Evolutionary conservation across 2,113 vertebrate species (phyloP), one percentile per base, ranked within the genome.

Genomic region (Aphyosemion australe): DNA sequence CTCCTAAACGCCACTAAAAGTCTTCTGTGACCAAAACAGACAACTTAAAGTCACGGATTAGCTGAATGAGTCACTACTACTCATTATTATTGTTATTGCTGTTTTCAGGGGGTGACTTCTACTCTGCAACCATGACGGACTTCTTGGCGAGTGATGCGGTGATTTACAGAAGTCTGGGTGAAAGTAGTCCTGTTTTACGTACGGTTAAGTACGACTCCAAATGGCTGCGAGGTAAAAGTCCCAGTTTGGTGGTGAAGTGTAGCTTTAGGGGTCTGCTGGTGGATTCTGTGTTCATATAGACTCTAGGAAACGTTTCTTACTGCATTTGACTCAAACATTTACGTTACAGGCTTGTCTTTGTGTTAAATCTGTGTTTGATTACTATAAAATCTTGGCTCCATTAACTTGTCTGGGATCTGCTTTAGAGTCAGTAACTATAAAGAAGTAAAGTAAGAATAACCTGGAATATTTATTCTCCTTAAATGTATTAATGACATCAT

Each of bases 131-230:
- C 0, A 94, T 96, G 72, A 95, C 96, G 0, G 96, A 98, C 65
- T 98, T 97, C 92, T 87, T 96, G 86, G 96, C 95, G 1, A 97
- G 96, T 2, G 96, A 98, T 0, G 93, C 96, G 0, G 94, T 97
- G 3, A 95, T 98, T 66, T 98, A 98, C 77, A 89, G 96, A 59
- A 98, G 96, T 76, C 89, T 96, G 5, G 95, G 96, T 26, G 91
- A 93, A 49, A 94, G 85, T 70, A 93, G 79, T 5, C 92, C 95
- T 0, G 93, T 95, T 0, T 91, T 97, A 31, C 93, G 96, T 21
- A 97, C 94, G 0, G 92, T 97, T 78, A 96, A 97, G 86, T 97
- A 97, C 4, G 96, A 97, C 91, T 98, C 96, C 80, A 97, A 97
- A 64, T 96, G 95, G 96, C 90, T 98, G 41, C 85, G 95, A 95